Evolutionary conservation across 23 tunicate genomes (phyloP).

Genomic region (Trididemnum clinides): DNA sequence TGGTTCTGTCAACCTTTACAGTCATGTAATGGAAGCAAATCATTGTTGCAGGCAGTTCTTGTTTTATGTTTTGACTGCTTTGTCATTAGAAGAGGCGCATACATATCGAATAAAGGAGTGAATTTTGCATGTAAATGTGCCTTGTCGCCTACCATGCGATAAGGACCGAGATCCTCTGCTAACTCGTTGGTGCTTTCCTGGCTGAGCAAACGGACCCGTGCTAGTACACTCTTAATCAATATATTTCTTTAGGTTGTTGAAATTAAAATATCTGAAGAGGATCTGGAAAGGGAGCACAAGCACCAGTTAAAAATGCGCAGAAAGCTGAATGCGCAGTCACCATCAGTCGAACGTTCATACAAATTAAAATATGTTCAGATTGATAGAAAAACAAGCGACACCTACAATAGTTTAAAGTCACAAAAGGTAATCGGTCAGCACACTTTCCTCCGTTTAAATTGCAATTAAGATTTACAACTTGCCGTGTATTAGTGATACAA

Average conservation of each 20-base stretch:
- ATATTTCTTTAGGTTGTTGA: conserved; percentile 70
- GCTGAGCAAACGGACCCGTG: too few relatives aligned
- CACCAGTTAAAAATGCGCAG: conserved; percentile 58
- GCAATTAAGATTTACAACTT: too few relatives aligned
- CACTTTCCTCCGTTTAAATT: neutral
- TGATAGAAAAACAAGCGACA: neutral
- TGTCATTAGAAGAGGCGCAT: neutral
- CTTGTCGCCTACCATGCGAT: too few relatives aligned
- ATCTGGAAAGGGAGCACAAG: conserved; percentile 76
- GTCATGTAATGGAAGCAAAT: too few relatives aligned
- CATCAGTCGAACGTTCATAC: conserved; percentile 49
- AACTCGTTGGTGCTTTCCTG: too few relatives aligned
- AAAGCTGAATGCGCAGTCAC: conserved; percentile 27
- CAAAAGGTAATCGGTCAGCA: neutral
- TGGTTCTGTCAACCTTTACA: too few relatives aligned
- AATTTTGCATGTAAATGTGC: too few relatives aligned
- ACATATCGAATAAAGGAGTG: too few relatives aligned
- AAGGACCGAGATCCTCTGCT: too few relatives aligned
- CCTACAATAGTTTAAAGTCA: neutral
- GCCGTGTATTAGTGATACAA: too few relatives aligned
- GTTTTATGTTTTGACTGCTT: neutral
- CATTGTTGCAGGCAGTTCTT: too few relatives aligned
- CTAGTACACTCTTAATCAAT: too few relatives aligned
- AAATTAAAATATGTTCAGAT: conserved; percentile 42
- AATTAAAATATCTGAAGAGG: conserved; percentile 67